Conservation (phyloP, 2,113 vertebrate genomes). For the Recurvirostra avosetta region DNA sequence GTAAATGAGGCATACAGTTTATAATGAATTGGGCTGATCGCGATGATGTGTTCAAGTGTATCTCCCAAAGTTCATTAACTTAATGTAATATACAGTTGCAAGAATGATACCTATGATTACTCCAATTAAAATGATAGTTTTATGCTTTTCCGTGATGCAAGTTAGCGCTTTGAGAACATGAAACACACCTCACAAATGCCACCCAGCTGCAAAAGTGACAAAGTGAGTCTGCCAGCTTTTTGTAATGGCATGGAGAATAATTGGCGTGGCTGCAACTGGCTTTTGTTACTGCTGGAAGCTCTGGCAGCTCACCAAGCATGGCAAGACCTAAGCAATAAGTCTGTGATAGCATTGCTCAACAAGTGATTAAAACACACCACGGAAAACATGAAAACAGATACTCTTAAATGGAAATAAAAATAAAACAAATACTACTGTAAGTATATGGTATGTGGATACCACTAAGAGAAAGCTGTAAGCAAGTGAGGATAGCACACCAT, state of each 20-base stretch:
- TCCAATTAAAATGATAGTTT: constrained; percentile 61
- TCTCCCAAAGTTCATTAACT: constrained; percentile 68
- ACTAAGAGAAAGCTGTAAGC: not conserved
- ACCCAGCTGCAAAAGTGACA: constrained; percentile 1
- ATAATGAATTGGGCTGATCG: constrained; percentile 58
- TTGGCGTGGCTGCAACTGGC: not conserved
- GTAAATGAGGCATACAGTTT: constrained; percentile 61
- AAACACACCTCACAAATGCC: constrained; percentile 23
- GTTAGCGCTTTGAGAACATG: constrained; percentile 3
- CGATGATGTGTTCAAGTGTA: constrained; percentile 51
- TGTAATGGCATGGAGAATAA: not conserved
- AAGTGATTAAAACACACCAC: not conserved
- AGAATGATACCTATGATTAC: constrained; percentile 42
- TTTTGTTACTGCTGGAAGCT: not conserved
- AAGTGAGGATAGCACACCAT: not conserved
- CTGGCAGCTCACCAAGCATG: not conserved
- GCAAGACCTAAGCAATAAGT: not conserved
- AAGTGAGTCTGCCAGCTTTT: not conserved
- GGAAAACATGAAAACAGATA: not conserved
- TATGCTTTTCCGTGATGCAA: constrained; percentile 7
- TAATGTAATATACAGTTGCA: constrained; percentile 49
- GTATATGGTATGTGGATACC: not conserved
- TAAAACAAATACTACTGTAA: not conserved
- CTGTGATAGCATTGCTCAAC: not conserved
- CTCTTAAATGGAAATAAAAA: not conserved